These are phyloP conservation scores for Acrobasis repandana DNA, from an alignment of 2,888 invertebrate species.

Conservation along the genomic window DNA sequence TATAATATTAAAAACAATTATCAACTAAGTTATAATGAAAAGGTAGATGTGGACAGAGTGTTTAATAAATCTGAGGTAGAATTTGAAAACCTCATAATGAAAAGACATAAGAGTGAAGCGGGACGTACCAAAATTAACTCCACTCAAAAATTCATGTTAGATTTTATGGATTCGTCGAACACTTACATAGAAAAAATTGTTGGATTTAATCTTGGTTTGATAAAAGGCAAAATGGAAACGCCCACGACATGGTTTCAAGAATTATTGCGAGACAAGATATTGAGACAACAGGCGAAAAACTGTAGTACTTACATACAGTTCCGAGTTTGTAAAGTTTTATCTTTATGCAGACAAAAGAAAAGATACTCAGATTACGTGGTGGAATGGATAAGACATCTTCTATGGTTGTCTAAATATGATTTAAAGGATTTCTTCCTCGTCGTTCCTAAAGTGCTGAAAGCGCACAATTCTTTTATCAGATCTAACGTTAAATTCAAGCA, in stretches of 20 bases:
- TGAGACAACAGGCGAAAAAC: conserved; percentile 52
- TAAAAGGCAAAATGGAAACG: conserved; percentile 36
- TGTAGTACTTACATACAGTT: conserved; percentile 41
- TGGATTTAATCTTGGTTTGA: conserved; percentile 37
- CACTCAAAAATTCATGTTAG: conserved; percentile 45
- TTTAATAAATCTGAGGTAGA: conserved; percentile 4
- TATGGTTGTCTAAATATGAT: conserved; percentile 34
- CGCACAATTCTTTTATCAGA: conserved; percentile 40
- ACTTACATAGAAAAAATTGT: conserved; percentile 44
- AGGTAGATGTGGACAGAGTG: not conserved
- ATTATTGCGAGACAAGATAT: conserved; percentile 46
- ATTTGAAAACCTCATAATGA: conserved; percentile 6
- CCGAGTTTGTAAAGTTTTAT: conserved; percentile 44
- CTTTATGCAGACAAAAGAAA: conserved; percentile 46
- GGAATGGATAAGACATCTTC: conserved; percentile 48
- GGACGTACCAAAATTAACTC: conserved; percentile 34
- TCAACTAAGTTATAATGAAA: not conserved
- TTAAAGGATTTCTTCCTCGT: conserved; percentile 41
- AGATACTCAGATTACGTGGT: conserved; percentile 47
- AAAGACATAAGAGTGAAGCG: conserved; percentile 33
- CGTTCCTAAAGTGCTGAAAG: conserved; percentile 40
- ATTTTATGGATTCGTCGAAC: conserved; percentile 51
- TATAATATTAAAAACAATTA: not conserved
- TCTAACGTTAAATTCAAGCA: conserved; percentile 44
- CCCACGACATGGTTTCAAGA: conserved; percentile 43